Evolutionary conservation across 2,797 vertebrate species (phyloP), one percentile per base, ranked within the genome.

Genomic region (Melanotaenia parkinsoni): DNA sequence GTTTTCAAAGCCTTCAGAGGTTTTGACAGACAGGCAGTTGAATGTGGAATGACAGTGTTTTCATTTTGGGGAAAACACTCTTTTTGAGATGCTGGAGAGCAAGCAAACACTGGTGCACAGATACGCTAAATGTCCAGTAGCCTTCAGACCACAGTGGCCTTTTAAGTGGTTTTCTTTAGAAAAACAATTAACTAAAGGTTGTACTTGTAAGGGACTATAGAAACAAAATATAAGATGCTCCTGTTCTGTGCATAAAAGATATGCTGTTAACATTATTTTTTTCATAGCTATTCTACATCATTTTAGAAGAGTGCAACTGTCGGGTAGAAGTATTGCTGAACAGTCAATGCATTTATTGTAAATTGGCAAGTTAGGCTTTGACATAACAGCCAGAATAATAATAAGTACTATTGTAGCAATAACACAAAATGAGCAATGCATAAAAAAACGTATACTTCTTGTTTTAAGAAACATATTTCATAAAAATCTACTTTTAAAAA

Each of bases 41-140:
- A 70, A 61, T 84, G 71, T 74, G 61, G 83, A 82, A 80, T 72
- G 68, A 82, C 56, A 37, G 69, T 26, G 74, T 72, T 89, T 85
- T 83, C 76, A 82, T 88, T 88, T 65, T 37, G 35, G 59, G 58
- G 62, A 51, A 74, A 73, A 74, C 47, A 43, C 5, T 60, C 77
- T 72, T 75, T 65, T 66, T 61, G 37, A 70, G 63, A 58, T 53
- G 59, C 80, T 57, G 58, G 54, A 79, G 68, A 69, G 75, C 63
- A 74, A 80, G 73, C 63, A 85, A 85, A 83, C 71, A 80, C 20
- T 37, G 24, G 71, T 40, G 65, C 85, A 85, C 74, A 76, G 62
- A 85, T 79, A 81, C 75, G 74, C 57, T 76, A 76, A 87, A 87
- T 79, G 73, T 28, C 69, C 63, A 16, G 53, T 72, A 72, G 65